phyloP scores from a whole-genome alignment of 2,797 vertebrate genomes.

The Schizothorax lantsangensis region DNA sequence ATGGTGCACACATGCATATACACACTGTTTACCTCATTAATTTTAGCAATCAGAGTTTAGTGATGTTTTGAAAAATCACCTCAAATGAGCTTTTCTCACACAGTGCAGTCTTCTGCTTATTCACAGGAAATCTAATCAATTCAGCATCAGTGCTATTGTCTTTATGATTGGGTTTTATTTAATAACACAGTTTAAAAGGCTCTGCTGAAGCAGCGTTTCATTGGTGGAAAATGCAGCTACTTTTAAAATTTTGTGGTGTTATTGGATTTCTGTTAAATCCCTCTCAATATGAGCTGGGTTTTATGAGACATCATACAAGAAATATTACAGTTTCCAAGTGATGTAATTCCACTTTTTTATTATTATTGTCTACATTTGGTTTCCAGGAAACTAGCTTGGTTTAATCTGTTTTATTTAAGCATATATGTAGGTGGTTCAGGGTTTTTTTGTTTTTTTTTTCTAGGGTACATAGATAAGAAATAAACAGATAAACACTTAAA shows the following conservation, averaged over 20 bases:
- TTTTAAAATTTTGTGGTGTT: conserved; percentile 46
- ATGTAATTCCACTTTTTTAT: conserved; percentile 47
- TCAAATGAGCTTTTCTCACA: not conserved
- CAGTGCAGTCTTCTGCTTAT: not conserved
- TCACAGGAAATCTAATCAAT: conserved; percentile 21
- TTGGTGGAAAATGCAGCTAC: conserved; percentile 45
- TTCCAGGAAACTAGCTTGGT: conserved; percentile 35
- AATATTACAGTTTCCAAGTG: conserved; percentile 47
- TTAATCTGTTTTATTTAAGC: not conserved
- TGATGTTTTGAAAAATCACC: conserved; percentile 8
- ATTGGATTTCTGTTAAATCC: conserved; percentile 51
- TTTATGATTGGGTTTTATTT: conserved; percentile 40
- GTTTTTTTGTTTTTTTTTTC: not conserved
- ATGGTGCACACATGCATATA: not conserved
- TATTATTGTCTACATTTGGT: conserved; percentile 37
- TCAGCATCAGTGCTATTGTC: not conserved
- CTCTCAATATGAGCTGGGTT: conserved; percentile 35
- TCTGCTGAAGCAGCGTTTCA: conserved; percentile 35
- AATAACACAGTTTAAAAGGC: conserved; percentile 30
- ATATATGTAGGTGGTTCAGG: conserved; percentile 2
- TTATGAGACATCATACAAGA: conserved; percentile 49
- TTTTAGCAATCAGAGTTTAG: conserved; percentile 5
- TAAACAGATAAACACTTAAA: not conserved
- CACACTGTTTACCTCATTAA: not conserved
- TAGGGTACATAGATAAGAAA: not conserved